A percentile compares a stretch with the other conserved stretches of the same genome.
phyloP scores from a whole-genome alignment of 1,140 invertebrate genomes.

The Panagrolaimus sp. region DNA sequence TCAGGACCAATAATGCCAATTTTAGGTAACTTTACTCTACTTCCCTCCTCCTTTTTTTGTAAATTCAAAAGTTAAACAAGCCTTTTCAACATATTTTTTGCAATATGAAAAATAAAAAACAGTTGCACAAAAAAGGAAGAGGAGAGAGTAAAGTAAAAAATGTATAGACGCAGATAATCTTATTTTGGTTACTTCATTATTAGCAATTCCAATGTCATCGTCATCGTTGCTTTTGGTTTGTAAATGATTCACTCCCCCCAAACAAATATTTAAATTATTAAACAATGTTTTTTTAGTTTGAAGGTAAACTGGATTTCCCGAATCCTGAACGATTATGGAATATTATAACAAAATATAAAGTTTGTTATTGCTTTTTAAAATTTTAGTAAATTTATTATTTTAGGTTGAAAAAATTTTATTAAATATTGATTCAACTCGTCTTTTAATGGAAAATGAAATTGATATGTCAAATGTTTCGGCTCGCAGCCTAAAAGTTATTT shows the following conservation, averaged over 20 bases:
- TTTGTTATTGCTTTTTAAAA: no score
- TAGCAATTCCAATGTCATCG: slow-evolving; percentile 10
- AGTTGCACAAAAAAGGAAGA: no score
- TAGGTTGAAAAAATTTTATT: neutral
- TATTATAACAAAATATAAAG: neutral
- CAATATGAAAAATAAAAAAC: no score
- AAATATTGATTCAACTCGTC: neutral
- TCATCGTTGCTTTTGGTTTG: neutral
- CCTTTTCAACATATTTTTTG: no score
- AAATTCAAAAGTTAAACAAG: no score
- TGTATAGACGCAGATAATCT: slow-evolving; percentile 7
- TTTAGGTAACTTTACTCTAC: no score
- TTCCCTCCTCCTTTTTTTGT: no score
- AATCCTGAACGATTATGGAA: slow-evolving; percentile 1
- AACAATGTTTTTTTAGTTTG: slow-evolving; percentile 7
- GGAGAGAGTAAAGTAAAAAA: no score
- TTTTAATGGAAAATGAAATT: slow-evolving; percentile 1
- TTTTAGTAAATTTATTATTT: no score
- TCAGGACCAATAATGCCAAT: neutral
- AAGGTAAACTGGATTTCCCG: neutral
- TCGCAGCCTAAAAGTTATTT: slow-evolving; percentile 4
- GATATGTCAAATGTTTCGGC: neutral
- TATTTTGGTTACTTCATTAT: slow-evolving; percentile 4
- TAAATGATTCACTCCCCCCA: neutral
- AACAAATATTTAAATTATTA: no score